Evolutionary conservation across 2,113 vertebrate species (phyloP).

Genomic region (Rhodinocichla rosea): DNA sequence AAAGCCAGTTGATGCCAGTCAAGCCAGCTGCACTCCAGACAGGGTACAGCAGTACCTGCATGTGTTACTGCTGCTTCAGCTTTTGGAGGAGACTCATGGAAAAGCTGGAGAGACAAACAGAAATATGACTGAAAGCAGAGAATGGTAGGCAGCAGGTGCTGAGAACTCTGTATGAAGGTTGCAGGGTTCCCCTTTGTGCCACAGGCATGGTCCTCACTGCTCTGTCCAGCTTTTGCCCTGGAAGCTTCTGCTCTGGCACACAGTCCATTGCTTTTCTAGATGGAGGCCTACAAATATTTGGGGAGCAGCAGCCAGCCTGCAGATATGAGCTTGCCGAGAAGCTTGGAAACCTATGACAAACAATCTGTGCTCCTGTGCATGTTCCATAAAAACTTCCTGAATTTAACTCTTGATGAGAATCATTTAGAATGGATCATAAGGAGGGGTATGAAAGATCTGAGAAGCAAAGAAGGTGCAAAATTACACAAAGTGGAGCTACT

Average conservation of each 20-base stretch:
- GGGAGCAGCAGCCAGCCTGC: not conserved
- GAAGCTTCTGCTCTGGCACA: not conserved
- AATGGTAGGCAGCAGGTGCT: not conserved
- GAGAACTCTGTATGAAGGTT: not conserved
- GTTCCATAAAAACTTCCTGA: not conserved
- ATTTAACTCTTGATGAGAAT: not conserved
- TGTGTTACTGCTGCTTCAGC: not conserved
- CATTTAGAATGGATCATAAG: not conserved
- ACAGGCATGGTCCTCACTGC: accelerated
- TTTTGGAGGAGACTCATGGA: not conserved
- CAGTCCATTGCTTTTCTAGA: not conserved
- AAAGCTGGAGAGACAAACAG: not conserved
- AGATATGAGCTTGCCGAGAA: not conserved
- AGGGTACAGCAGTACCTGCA: not conserved
- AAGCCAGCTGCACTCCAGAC: not conserved
- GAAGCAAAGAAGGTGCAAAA: not conserved
- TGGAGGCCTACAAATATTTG: not conserved
- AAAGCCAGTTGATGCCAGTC: not conserved
- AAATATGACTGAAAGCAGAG: not conserved
- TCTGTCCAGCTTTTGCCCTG: not conserved
- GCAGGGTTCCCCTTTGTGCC: not conserved
- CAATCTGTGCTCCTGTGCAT: not conserved
- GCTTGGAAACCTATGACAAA: not conserved
- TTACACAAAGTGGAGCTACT: not conserved
- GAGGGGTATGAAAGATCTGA: not conserved